A percentile compares a stretch with the other conserved stretches of the same genome.
Conservation (phyloP, 2,888 invertebrate genomes). For the Eupithecia vulgata region DNA sequence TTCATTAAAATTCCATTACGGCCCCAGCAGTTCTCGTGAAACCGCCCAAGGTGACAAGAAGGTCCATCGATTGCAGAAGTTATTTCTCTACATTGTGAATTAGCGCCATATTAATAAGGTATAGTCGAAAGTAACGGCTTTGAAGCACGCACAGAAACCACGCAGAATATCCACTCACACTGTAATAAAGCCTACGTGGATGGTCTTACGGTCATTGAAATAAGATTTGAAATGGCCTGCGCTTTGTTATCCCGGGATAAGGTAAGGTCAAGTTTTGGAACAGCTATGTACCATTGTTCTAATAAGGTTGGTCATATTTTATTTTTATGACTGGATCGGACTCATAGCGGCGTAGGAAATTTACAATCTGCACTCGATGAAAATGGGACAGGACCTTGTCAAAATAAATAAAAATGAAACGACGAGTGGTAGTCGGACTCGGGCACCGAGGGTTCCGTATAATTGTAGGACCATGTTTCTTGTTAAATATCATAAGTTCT, state of each 20-base stretch:
- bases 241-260: neutral
- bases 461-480: no score
- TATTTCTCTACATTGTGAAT: slow-evolving; percentile 37
- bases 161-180: slow-evolving; percentile 19
- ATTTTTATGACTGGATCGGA: neutral
- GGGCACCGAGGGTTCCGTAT: no score
- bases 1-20: slow-evolving; percentile 44
- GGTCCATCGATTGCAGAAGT: slow-evolving; percentile 44
- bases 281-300: slow-evolving; percentile 10
- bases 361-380: neutral
- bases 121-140: slow-evolving; percentile 38
- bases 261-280: slow-evolving; percentile 20
- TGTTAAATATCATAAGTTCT: no score
- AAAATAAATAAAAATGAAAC: no score
- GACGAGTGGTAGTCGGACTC: no score
- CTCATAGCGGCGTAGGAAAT: neutral
- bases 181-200: slow-evolving; percentile 13
- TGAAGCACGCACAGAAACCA: slow-evolving; percentile 37
- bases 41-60: slow-evolving; percentile 43
- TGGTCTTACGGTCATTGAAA: neutral
- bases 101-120: slow-evolving; percentile 36
- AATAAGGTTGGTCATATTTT: slow-evolving; percentile 14
- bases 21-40: slow-evolving; percentile 35
- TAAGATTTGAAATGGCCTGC: slow-evolving; percentile 12
- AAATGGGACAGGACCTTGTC: no score